These are phyloP conservation scores for Xyrauchen texanus DNA, from an alignment of 2,113 vertebrate genomes.

Conservation along the genomic window DNA sequence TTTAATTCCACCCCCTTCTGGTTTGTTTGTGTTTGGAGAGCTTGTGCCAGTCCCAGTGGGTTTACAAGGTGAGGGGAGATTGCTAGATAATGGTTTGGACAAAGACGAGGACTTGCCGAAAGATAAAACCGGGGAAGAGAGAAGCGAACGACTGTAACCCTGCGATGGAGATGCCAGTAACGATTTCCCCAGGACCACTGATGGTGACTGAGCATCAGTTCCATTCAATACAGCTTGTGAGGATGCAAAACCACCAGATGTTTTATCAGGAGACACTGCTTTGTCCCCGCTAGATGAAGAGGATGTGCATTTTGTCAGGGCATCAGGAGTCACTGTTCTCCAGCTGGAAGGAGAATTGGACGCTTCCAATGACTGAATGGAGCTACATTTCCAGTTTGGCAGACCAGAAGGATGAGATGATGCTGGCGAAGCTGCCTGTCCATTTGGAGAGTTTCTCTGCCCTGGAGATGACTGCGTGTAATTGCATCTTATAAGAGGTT, in stretches of 20 bases:
- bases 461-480: conserved; percentile 53
- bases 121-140: conserved; percentile 73
- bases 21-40: conserved; percentile 60
- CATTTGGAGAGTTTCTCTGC: conserved; percentile 50
- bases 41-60: conserved; percentile 53
- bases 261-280: conserved; percentile 57
- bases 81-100: conserved; percentile 57
- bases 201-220: conserved; percentile 58
- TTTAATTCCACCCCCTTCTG: conserved; percentile 62
- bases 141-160: conserved; percentile 62
- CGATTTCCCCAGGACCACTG: conserved; percentile 54
- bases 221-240: conserved; percentile 43
- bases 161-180: conserved; percentile 57
- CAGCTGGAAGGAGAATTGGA: conserved; percentile 65
- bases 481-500: conserved; percentile 71
- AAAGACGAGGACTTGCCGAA: conserved; percentile 57
- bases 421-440: conserved; percentile 50
- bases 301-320: conserved; percentile 55
- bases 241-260: conserved; percentile 50
- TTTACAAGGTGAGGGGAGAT: conserved; percentile 65
- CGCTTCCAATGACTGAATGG: conserved; percentile 53
- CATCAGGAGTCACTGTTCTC: conserved; percentile 64
- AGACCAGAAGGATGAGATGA: conserved; percentile 27
- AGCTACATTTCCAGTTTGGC: conserved; percentile 58
- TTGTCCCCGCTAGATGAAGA: conserved; percentile 45